These are phyloP conservation scores for Hirtodrosophila histrioides DNA, from an alignment of 2,888 invertebrate genomes.

Conservation along the genomic window DNA sequence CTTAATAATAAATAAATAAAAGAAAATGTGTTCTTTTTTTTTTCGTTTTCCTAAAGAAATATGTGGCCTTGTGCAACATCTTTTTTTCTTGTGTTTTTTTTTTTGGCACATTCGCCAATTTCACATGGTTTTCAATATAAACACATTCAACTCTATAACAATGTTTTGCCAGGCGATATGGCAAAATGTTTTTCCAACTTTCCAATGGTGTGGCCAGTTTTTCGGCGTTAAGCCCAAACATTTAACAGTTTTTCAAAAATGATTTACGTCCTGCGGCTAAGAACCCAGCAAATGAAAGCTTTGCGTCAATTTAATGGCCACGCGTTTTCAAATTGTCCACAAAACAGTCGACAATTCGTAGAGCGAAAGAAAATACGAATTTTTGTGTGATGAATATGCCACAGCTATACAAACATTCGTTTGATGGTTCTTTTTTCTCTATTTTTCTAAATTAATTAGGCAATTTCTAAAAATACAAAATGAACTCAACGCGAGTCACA, in stretches of 20 bases:
- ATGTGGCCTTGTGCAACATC: constrained; percentile 57
- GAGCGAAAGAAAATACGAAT: constrained; percentile 40
- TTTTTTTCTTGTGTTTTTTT: not conserved
- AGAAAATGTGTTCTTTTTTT: constrained; percentile 31
- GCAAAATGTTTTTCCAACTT: constrained; percentile 38
- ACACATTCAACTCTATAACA: constrained; percentile 31
- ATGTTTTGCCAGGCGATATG: constrained; percentile 31
- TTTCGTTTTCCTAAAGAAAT: constrained; percentile 12
- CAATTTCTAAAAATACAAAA: constrained; percentile 78
- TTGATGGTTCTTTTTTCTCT: constrained; percentile 35
- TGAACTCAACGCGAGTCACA: constrained; percentile 78
- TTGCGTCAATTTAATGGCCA: constrained; percentile 27
- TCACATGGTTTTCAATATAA: constrained; percentile 40
- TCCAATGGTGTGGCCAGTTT: not conserved
- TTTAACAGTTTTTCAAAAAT: constrained; percentile 22
- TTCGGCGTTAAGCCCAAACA: constrained; percentile 21
- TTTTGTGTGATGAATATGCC: constrained; percentile 56
- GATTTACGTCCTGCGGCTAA: constrained; percentile 39
- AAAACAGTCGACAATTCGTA: constrained; percentile 23
- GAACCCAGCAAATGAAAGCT: not conserved
- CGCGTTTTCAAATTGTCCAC: constrained; percentile 51
- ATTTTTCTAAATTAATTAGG: constrained; percentile 76
- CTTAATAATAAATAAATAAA: constrained; percentile 21
- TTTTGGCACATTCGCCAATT: constrained; percentile 68
- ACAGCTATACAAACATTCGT: constrained; percentile 48